phyloP scores from a whole-genome alignment of 2,888 invertebrate species.

The Apoderus coryli region DNA sequence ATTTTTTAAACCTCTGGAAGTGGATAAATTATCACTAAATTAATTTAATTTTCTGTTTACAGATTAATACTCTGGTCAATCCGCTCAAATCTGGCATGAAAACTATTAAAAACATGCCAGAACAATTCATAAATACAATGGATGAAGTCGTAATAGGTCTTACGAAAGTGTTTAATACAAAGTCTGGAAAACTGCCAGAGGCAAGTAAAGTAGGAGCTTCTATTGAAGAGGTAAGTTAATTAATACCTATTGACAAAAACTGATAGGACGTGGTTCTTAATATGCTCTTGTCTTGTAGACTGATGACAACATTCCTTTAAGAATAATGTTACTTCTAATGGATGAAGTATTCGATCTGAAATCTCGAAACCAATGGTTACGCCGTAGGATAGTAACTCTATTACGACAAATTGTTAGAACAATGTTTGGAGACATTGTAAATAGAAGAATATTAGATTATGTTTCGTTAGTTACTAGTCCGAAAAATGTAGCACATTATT shows the following conservation, averaged over 20 bases:
- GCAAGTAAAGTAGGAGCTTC: conserved; percentile 32
- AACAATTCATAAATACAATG: conserved; percentile 71
- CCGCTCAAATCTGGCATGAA: conserved; percentile 74
- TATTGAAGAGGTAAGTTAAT: conserved; percentile 38
- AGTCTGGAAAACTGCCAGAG: conserved; percentile 31
- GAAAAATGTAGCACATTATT: conserved; percentile 74
- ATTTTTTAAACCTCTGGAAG: no score
- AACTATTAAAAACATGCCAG: conserved; percentile 77
- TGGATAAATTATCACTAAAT: no score
- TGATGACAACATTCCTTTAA: conserved; percentile 61
- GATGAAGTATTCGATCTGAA: conserved; percentile 77
- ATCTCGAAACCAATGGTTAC: conserved; percentile 67
- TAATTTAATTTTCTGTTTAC: no score
- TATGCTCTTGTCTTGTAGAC: conserved; percentile 31
- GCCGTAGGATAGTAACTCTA: conserved; percentile 59
- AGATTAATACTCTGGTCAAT: conserved; percentile 34
- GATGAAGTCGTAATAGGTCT: conserved; percentile 73
- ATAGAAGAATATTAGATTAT: conserved; percentile 75
- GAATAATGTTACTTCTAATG: conserved; percentile 64
- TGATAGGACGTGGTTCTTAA: neutral
- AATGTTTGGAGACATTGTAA: conserved; percentile 71
- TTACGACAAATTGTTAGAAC: conserved; percentile 63
- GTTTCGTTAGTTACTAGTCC: conserved; percentile 79
- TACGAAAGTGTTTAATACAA: conserved; percentile 58
- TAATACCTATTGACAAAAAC: neutral